Evolutionary conservation across 2,888 invertebrate genomes (phyloP), one percentile per base, ranked within the genome.

Genomic region (Diplazon laetatorius): DNA sequence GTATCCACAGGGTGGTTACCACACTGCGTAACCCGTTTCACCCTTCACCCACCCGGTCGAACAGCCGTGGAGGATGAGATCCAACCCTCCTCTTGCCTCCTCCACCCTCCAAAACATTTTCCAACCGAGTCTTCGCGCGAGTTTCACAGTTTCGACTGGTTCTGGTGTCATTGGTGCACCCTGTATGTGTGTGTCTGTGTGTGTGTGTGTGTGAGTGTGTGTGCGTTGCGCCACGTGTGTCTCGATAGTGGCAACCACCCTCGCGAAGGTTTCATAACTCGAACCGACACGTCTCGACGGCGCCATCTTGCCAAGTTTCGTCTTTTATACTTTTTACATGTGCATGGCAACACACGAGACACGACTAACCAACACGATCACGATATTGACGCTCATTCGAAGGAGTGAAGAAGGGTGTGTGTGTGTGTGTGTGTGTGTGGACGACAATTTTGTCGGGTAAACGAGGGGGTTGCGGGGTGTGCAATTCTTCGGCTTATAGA

Each of bases 191-290:
- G 14, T n/a, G n/a, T n/a, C n/a, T n/a, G n/a, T n/a, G n/a, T n/a
- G n/a, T n/a, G n/a, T n/a, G n/a, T 46, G 44, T 30, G 20, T 57
- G 22, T 65, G n/a, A 12, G 42, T 48, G 30, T 6, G 6, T 6
- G 30, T 30, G 30, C 6, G 30, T 30, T 2, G 18, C 37, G 22
- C 57, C 37, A 14, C 35, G 52, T 18, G 66, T 57, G 48, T 65
- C 59, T 59, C 65, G 35, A 65, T 52, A 3, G 18, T 10, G 18
- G 52, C 69, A 35, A 57, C 78, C 37, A 82, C 80, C 83, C 82
- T 83, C 82, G 82, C 48, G 62, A 57, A 68, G 66, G 85, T 86
- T 86, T 86, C 86, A 86, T 87, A 86, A 87, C 85, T 85, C 83
- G 83, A 80, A 44, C 78, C 80, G 85, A 86, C 85, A 84, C 84